phyloP scores from a whole-genome alignment of 1,140 invertebrate species.

The Drosophila simulans region DNA sequence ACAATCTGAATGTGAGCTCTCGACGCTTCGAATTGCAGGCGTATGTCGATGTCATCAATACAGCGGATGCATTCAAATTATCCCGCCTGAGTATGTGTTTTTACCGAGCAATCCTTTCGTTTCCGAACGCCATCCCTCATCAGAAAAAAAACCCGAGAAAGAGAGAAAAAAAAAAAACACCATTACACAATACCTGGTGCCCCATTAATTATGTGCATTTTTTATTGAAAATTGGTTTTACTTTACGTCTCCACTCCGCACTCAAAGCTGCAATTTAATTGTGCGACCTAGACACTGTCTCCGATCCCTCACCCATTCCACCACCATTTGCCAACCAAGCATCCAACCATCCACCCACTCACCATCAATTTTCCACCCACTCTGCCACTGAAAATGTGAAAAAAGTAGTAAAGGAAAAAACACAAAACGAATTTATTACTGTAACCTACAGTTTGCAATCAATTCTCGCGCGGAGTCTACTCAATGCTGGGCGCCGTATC shows the following conservation, averaged over 20 bases:
- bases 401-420: constrained; percentile 8
- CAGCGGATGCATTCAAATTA: constrained; percentile 95
- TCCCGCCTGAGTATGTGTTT: constrained; percentile 93
- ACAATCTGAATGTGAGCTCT: constrained; percentile 91
- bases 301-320: constrained; percentile 4
- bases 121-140: neutral
- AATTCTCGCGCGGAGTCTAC: constrained; percentile 95
- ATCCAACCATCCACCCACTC: neutral
- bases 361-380: constrained; percentile 12
- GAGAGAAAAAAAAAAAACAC: constrained; percentile 14
- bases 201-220: constrained; percentile 74
- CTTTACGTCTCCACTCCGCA: constrained; percentile 19
- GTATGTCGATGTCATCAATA: constrained; percentile 96
- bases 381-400: constrained; percentile 6
- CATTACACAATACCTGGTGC: constrained; percentile 53
- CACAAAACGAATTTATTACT: constrained; percentile 69
- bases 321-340: neutral
- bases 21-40: constrained; percentile 92
- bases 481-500: constrained; percentile 96
- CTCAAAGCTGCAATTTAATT: constrained; percentile 62
- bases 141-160: neutral
- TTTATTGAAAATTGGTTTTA: constrained; percentile 71
- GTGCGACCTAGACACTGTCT: constrained; percentile 68
- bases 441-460: constrained; percentile 92
- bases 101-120: neutral